Evolutionary conservation across 2,113 vertebrate species (phyloP), one percentile per base, ranked within the genome.

Genomic region (Camelus dromedarius): DNA sequence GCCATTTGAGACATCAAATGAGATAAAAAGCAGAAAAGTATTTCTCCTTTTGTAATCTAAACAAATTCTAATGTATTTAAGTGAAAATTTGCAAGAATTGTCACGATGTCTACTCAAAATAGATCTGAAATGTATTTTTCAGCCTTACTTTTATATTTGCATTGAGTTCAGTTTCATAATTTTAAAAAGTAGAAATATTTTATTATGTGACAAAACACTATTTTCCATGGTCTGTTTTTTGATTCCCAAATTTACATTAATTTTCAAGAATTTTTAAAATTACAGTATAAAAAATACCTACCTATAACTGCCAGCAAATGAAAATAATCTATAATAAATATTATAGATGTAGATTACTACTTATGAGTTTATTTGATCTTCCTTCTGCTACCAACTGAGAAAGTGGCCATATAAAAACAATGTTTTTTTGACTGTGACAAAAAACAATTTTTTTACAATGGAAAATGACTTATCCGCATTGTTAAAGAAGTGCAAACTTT

Each of bases 181-280:
- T 72, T 76, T 75, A 91, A 48, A 90, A 96, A 32, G 89, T 62
- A 28, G n/a, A 70, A 77, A 62, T 79, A 19, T 84, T 79, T 88
- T 67, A 52, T 48, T 73, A 72, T 76, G 62, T 88, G 13, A 67
- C 30, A 80, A 82, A 89, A 54, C 54, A 32, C 12, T 38, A 72
- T 60, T 75, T 54, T 81, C 56, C 8, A 26, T 54, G 64, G 83
- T 90, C 19, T 52, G 19, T 3, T 79, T 1, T 73, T 89, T 26
- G 7, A 66, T 70, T 67, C 79, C 30, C 26, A 94, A 2, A 70
- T 58, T 92, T 48, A 52, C 60, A 42, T 3, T 73, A 48, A 67
- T 75, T 95, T 89, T 91, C 30, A 96, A 86, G 42, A 73, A 87
- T 22, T 91, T 80, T 72, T 56, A 0, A 86, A 89, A 35, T 81